Percentiles rank a stretch among this genome's conserved stretches.
Evolutionary conservation across 2,797 vertebrate species (phyloP).

Genomic region (Podargus strigoides): DNA sequence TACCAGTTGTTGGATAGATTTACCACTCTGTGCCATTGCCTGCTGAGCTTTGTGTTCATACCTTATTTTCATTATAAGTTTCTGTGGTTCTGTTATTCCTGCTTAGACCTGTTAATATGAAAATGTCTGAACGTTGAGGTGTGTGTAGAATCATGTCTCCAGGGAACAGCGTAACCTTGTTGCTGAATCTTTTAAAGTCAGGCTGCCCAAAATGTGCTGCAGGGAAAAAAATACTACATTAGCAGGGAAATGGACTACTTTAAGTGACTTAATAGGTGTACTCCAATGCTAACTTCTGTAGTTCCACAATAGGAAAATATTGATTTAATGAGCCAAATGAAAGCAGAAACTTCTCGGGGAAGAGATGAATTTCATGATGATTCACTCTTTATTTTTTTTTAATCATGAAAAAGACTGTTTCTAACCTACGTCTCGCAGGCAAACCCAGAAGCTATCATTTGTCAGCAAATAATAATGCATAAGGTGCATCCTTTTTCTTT

Average conservation of each 20-base stretch:
- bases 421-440: neutral
- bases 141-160: neutral
- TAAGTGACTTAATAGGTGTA: neutral
- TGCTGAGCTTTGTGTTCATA: neutral
- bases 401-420: neutral
- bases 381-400: neutral
- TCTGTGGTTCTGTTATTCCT: slow-evolving; percentile 12
- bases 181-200: neutral
- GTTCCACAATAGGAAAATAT: neutral
- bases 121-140: neutral
- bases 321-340: slow-evolving; percentile 10
- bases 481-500: slow-evolving; percentile 50
- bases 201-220: neutral
- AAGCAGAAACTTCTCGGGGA: neutral
- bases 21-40: neutral
- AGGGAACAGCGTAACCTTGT: neutral
- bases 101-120: neutral
- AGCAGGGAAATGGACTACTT: neutral
- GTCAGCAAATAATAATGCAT: slow-evolving; percentile 57
- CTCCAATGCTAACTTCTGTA: neutral
- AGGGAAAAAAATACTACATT: neutral
- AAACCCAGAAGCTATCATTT: slow-evolving; percentile 43
- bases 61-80: neutral
- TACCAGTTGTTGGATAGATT: neutral
- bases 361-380: neutral